Evolutionary conservation across 2,113 vertebrate genomes (phyloP).

Genomic region (Columba janthina): DNA sequence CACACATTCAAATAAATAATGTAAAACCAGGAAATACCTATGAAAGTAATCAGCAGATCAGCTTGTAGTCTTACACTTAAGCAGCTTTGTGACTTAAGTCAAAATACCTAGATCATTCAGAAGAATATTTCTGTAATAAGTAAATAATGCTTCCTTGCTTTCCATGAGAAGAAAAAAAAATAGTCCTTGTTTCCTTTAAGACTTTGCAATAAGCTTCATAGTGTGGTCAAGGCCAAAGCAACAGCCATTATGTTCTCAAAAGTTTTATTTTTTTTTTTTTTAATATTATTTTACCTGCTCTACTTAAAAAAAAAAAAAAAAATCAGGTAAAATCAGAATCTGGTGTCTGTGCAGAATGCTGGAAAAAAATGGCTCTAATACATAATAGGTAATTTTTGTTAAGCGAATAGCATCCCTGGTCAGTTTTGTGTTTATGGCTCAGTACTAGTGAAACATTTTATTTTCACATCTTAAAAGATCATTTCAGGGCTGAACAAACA

Average conservation of each 20-base stretch:
- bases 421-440: constrained; percentile 64
- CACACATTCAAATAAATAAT: neutral
- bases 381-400: constrained; percentile 49
- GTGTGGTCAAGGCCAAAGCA: neutral
- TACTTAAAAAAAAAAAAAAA: neutral
- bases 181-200: neutral
- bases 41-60: neutral
- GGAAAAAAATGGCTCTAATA: neutral
- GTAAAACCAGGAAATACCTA: neutral
- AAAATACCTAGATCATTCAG: neutral
- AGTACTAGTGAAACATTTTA: constrained; percentile 65
- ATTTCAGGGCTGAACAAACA: constrained; percentile 76
- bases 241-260: neutral
- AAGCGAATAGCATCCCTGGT: constrained; percentile 27
- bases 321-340: constrained; percentile 3
- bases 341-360: neutral
- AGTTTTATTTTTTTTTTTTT: neutral
- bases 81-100: neutral
- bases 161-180: neutral
- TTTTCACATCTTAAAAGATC: constrained; percentile 74
- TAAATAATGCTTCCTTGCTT: neutral
- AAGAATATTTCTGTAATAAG: neutral
- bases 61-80: neutral
- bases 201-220: neutral
- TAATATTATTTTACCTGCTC: neutral